These are phyloP conservation scores for Adoxophyes honmai DNA, from an alignment of 1,140 invertebrate genomes.

Conservation along the genomic window DNA sequence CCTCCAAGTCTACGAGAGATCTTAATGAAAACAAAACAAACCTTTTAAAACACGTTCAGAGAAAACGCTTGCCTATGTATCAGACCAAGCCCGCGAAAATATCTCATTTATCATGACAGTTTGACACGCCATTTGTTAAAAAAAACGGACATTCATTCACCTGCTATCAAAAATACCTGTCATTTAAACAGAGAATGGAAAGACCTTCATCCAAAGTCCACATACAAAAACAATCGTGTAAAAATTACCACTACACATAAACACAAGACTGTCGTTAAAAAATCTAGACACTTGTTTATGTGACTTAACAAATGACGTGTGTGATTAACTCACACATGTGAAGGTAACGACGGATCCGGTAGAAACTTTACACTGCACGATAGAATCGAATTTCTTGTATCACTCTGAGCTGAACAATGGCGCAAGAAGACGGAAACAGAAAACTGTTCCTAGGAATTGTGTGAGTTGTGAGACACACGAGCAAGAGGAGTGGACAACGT, in stretches of 20 bases:
- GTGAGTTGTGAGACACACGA: not conserved
- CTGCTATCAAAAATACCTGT: constrained; percentile 1
- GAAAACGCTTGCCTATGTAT: not conserved
- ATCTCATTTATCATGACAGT: not conserved
- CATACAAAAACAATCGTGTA: not conserved
- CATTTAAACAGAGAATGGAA: not conserved
- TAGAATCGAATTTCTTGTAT: constrained; percentile 14
- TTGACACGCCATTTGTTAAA: not conserved
- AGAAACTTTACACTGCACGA: constrained; percentile 5
- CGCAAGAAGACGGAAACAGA: constrained; percentile 6
- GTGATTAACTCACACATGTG: not conserved
- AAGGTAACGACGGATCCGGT: constrained; percentile 6
- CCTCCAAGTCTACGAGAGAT: not conserved
- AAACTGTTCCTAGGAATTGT: constrained; percentile 7
- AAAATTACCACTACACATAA: not conserved
- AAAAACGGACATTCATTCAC: not conserved
- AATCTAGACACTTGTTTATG: constrained; percentile 2
- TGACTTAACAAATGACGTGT: constrained; percentile 1
- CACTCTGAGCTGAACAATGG: constrained; percentile 8
- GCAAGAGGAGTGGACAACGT: not conserved
- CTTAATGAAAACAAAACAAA: not conserved
- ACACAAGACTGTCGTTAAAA: not conserved
- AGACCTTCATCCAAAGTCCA: constrained; percentile 4
- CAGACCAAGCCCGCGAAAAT: too few relatives aligned
- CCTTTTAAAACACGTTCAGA: not conserved